Evolutionary conservation across 2,888 invertebrate genomes (phyloP).

Genomic region (Eumacrocentrus americanus): DNA sequence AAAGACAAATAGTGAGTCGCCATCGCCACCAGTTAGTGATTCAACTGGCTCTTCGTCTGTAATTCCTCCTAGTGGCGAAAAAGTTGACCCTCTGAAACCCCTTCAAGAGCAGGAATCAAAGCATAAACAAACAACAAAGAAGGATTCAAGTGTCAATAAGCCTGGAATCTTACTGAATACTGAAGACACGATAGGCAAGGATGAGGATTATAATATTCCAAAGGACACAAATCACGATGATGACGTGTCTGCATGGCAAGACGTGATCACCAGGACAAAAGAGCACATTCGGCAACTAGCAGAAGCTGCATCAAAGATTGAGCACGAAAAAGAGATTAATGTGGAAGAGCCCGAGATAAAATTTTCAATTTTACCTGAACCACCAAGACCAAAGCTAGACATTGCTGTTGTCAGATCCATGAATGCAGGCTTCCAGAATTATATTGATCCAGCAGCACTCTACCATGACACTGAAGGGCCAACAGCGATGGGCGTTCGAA

Average conservation of each 20-base stretch:
- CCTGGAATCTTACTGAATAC: background rate
- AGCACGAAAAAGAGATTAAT: background rate
- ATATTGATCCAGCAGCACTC: background rate
- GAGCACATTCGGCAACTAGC: slow-evolving; percentile 22
- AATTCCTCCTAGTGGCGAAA: background rate
- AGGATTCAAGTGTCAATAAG: background rate
- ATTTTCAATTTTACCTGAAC: slow-evolving; percentile 47
- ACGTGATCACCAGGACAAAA: slow-evolving; percentile 38
- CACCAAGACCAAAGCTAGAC: slow-evolving; percentile 44
- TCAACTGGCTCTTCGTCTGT: background rate
- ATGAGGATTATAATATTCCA: slow-evolving; percentile 40
- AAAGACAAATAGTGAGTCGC: background rate
- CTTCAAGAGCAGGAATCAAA: background rate
- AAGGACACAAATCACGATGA: slow-evolving; percentile 27
- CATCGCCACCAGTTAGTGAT: slow-evolving; percentile 6
- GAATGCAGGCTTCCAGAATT: slow-evolving; percentile 1
- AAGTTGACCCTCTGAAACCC: background rate
- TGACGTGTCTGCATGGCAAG: slow-evolving; percentile 46
- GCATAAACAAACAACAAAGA: background rate
- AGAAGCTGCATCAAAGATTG: background rate
- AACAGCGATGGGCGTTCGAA: background rate
- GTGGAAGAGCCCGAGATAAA: slow-evolving; percentile 11
- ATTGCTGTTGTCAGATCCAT: slow-evolving; percentile 35
- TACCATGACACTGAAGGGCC: background rate
- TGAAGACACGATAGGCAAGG: slow-evolving; percentile 4